These are phyloP conservation scores for Sebastes schlegelii DNA, from an alignment of 2,113 vertebrate genomes.

Conservation along the genomic window DNA sequence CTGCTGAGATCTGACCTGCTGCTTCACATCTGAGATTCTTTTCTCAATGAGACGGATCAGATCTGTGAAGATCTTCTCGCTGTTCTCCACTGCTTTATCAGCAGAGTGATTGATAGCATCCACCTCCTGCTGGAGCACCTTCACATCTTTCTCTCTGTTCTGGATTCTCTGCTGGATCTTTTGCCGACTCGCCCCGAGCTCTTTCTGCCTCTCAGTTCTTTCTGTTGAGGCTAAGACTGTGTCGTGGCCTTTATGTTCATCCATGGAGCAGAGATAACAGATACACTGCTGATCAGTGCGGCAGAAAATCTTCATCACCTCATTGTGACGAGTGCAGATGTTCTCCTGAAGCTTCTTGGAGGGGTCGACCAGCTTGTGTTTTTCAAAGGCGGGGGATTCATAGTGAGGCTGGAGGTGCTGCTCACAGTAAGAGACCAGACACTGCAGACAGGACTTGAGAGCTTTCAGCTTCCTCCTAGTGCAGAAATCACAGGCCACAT, in stretches of 20 bases:
- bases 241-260: conserved; percentile 2
- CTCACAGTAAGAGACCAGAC: no score
- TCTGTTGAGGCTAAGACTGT: neutral
- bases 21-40: neutral
- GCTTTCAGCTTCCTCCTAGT: no score
- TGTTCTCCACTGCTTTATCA: neutral
- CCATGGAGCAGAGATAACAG: conserved; percentile 23
- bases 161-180: conserved; percentile 6
- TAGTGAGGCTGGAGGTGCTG: no score
- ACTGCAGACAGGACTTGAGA: no score
- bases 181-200: neutral
- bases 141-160: neutral
- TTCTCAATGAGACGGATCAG: neutral
- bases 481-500: no score
- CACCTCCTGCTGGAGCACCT: neutral
- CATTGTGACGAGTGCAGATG: no score
- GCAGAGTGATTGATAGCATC: neutral
- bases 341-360: no score
- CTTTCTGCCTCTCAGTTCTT: neutral
- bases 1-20: neutral
- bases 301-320: conserved; percentile 26
- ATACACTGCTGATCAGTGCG: conserved; percentile 2
- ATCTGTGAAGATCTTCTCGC: neutral
- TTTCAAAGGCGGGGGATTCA: no score
- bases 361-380: no score